Conservation (phyloP, 1,140 invertebrate species). For the Brachionus calyciflorus region DNA sequence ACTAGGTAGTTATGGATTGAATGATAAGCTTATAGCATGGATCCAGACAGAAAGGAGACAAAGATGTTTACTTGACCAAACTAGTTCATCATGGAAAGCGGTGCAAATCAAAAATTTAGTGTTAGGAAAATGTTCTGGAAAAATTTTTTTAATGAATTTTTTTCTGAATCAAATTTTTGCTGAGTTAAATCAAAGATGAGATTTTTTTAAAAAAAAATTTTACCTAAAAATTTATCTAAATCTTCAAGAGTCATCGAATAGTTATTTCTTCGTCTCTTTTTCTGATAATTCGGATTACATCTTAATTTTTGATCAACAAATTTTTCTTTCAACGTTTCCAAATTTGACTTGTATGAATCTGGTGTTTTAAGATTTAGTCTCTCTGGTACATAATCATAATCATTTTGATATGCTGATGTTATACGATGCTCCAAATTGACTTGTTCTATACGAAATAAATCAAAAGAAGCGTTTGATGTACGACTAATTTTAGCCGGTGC, state of each 20-base stretch:
- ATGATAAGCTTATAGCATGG: too few species aligned
- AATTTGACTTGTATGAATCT: background rate
- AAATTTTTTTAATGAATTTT: too few species aligned
- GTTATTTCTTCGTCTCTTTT: background rate
- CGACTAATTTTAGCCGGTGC: constrained; percentile 12
- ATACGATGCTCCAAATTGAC: background rate
- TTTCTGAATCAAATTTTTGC: too few species aligned
- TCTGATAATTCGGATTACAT: background rate
- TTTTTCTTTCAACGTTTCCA: background rate
- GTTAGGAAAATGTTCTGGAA: too few species aligned
- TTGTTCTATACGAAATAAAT: background rate
- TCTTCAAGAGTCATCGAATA: constrained; percentile 21
- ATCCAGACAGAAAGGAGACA: too few species aligned
- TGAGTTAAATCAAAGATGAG: too few species aligned
- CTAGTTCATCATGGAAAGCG: too few species aligned
- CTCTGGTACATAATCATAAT: background rate
- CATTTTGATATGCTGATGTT: background rate
- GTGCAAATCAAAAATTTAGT: too few species aligned
- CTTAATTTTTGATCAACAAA: constrained; percentile 30
- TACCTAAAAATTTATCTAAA: background rate
- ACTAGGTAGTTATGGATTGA: too few species aligned
- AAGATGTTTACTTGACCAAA: too few species aligned
- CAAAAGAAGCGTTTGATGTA: background rate
- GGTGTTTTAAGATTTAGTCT: background rate
- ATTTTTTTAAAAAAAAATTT: too few species aligned